These are phyloP conservation scores for Hippolais icterina DNA, from an alignment of 2,113 vertebrate genomes.

Conservation along the genomic window DNA sequence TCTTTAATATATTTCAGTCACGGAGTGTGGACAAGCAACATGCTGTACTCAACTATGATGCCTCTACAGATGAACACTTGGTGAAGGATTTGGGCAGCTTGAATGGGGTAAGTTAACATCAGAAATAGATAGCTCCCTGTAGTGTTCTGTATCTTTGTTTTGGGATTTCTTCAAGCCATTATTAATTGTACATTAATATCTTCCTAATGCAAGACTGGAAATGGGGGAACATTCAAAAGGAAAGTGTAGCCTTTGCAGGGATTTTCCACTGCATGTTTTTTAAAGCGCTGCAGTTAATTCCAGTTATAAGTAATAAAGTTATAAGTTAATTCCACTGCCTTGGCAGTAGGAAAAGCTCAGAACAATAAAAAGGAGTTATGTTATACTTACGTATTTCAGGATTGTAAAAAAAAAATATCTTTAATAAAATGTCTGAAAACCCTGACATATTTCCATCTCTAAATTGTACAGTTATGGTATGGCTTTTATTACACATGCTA, in stretches of 20 bases:
- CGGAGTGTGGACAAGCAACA: constrained; percentile 98
- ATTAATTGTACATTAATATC: neutral
- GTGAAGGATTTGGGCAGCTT: constrained; percentile 97
- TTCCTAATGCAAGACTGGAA: neutral
- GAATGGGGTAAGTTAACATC: constrained; percentile 88
- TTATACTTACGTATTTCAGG: neutral
- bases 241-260: neutral
- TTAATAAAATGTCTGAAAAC: neutral
- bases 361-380: neutral
- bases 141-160: neutral
- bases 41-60: constrained; percentile 95
- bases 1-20: constrained; percentile 77
- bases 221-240: neutral
- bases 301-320: neutral
- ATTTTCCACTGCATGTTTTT: neutral
- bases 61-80: constrained; percentile 87
- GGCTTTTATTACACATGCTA: neutral
- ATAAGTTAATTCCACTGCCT: too few species aligned
- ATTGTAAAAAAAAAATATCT: neutral
- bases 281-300: neutral
- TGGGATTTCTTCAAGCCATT: neutral
- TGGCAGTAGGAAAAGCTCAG: neutral
- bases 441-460: neutral
- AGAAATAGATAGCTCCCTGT: neutral
- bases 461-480: neutral